Evolutionary conservation across 2,113 vertebrate species (phyloP), one percentile per base, ranked within the genome.

Genomic region (Pygoscelis adeliae): DNA sequence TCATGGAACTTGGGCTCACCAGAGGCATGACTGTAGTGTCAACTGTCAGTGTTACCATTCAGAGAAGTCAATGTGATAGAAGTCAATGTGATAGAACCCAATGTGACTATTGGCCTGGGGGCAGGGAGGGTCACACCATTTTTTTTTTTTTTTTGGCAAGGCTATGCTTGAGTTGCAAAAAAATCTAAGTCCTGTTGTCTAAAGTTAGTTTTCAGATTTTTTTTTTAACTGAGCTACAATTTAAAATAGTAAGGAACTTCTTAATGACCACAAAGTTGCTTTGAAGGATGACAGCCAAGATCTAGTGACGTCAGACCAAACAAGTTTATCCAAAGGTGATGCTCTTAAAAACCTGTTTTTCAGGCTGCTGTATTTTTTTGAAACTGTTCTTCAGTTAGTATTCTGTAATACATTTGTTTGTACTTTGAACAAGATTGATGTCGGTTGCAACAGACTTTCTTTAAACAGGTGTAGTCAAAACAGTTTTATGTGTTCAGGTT

Each of bases 291-390:
- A 84, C 80, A 93, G 65, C 83, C 92, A 88, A 44, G 61, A 83
- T 87, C 47, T 81, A 86, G 62, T 94, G 84, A 93, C 4, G 8
- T 93, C 82, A 87, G 83, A 23, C 36, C 85, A 92, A 96, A 97
- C 85, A 93, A 94, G 90, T 93, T 91, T 96, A 90, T 97, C 90
- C 94, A 65, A 94, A 92, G 83, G 61, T 87, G 86, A 89, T 96
- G 83, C 91, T 95, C 83, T 89, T 90, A 74, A 94, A 93, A 97
- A 97, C 95, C 94, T 94, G 95, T 96, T 97, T 97, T 95, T 92
- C 95, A 95, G 71, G 93, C 55, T 89, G 55, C 49, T 70, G 2
- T n/a, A 8, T 52, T 66, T 74, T 95, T 88, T 91, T 15, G 6
- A 62, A 78, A 80, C 70, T 80, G 49, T 86, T 92, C 58, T 87